phyloP scores from a whole-genome alignment of 2,888 invertebrate species.

The Temnothorax unifasciatus region DNA sequence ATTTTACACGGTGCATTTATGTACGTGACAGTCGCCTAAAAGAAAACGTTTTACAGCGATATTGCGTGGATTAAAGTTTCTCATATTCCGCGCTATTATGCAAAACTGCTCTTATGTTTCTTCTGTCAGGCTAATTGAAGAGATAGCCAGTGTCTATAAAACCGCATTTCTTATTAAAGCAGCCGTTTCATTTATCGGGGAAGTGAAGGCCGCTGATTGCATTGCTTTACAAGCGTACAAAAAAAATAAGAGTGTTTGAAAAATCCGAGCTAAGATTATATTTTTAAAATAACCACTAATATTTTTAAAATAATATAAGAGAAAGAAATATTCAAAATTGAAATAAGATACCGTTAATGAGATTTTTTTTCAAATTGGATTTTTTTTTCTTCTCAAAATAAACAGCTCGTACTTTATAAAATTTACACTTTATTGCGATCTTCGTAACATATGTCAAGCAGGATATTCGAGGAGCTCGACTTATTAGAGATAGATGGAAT shows the following conservation, averaged over 20 bases:
- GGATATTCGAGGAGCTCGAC: slow-evolving; percentile 51
- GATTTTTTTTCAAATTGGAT: slow-evolving; percentile 26
- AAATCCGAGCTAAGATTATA: neutral
- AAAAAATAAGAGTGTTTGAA: neutral
- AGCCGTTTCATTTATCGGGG: neutral
- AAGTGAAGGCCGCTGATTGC: neutral
- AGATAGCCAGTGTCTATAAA: neutral
- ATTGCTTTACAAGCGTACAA: neutral
- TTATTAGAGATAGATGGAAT: slow-evolving; percentile 64
- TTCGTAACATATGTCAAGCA: neutral
- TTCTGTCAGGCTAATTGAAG: slow-evolving; percentile 33
- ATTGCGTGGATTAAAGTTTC: slow-evolving; percentile 41
- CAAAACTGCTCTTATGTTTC: slow-evolving; percentile 46
- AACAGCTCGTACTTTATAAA: neutral
- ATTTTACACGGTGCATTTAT: slow-evolving; percentile 17
- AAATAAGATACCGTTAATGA: neutral
- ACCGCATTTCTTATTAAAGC: slow-evolving; percentile 27
- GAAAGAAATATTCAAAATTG: slow-evolving; percentile 20
- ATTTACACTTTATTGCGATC: slow-evolving; percentile 12
- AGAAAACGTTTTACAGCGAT: slow-evolving; percentile 30
- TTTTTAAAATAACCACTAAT: neutral
- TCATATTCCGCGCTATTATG: slow-evolving; percentile 38
- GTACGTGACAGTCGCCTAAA: slow-evolving; percentile 13
- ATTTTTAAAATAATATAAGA: neutral
- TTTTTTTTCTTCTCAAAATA: neutral